Evolutionary conservation across 2,888 invertebrate species (phyloP), one percentile per base, ranked within the genome.

Genomic region (Cepaea hortensis): DNA sequence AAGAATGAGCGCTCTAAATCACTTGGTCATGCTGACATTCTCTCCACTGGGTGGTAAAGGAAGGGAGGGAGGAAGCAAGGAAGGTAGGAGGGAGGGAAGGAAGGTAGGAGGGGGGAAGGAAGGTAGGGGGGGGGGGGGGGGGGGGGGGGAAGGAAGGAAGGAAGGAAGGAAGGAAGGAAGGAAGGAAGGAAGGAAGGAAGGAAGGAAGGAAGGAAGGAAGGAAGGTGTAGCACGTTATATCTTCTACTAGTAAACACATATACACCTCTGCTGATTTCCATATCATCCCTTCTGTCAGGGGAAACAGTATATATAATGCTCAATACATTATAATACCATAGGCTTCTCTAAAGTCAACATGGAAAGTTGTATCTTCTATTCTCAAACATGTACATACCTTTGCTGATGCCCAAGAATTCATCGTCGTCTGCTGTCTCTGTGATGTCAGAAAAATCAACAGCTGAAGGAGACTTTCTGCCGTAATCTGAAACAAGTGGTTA

Each of bases 381-480:
- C 11, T 11, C 11, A 11, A 55, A 55, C 55, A 55, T 18, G 15
- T 23, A 20, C 3, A 5, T 62, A 79, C 79, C 79, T 79, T 62
- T 62, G 35, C 4, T 62, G 13, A 62, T 46, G 11, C 18, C 62
- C 4, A 35, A 18, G 62, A 35, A 61, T 20, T 98, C 89, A 11
- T 93, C 92, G 9, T 98, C 98, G 88, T 98, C 98, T 0, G 97
- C 98, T n/a, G 97, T 95, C 95, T 99, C 98, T 91, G 96, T 97
- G 91, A 98, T 98, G 93, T 99, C 98, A 88, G 97, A 98, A 94
- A 97, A 99, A 94, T 99, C 98, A 35, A 97, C 95, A 0, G 98
- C 98, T 23, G 96, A 95, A 6, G 91, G 91, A 6, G 91, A 91
- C 84, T 93, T 93, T 9, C 85, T 82, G 65, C 87, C 89, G 87